Evolutionary conservation across 2,113 vertebrate genomes (phyloP).

Genomic region (Callionymus lyra): DNA sequence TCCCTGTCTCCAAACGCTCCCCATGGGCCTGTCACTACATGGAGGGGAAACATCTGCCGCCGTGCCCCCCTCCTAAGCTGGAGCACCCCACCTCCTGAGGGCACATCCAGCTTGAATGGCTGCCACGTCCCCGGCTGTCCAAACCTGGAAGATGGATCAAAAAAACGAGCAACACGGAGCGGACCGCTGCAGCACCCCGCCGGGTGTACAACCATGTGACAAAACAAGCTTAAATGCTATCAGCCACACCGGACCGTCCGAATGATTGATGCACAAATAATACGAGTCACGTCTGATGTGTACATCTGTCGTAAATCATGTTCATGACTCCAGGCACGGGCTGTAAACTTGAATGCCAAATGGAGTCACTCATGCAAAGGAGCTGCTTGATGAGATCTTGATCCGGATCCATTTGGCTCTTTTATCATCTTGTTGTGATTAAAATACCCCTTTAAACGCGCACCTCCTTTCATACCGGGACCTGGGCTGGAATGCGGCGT

Average conservation of each 20-base stretch:
- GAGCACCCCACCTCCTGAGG: slow-evolving; percentile 10
- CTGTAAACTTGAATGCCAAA: slow-evolving; percentile 16
- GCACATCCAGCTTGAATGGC: slow-evolving; percentile 22
- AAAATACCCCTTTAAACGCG: slow-evolving; percentile 30
- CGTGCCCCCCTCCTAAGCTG: slow-evolving; percentile 14
- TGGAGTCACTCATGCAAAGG: slow-evolving; percentile 10
- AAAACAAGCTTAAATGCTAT: slow-evolving; percentile 21
- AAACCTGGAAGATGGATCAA: slow-evolving; percentile 15
- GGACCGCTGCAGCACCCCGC: neutral
- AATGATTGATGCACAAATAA: slow-evolving; percentile 33
- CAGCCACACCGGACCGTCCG: slow-evolving; percentile 13
- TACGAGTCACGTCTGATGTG: slow-evolving; percentile 2
- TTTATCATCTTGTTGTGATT: slow-evolving; percentile 38
- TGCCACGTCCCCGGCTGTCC: slow-evolving; percentile 26
- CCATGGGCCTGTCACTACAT: neutral
- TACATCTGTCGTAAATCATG: slow-evolving; percentile 12
- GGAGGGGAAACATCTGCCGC: slow-evolving; percentile 46
- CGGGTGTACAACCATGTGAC: slow-evolving; percentile 9
- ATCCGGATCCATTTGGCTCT: slow-evolving; percentile 41
- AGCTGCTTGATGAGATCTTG: slow-evolving; percentile 34
- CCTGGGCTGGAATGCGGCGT: slow-evolving; percentile 30
- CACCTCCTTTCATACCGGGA: slow-evolving; percentile 26
- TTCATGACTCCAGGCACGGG: slow-evolving; percentile 8
- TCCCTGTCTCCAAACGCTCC: slow-evolving; percentile 30
- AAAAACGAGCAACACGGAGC: slow-evolving; percentile 14